Percentiles rank a stretch among this genome's conserved stretches.
Evolutionary conservation across 2,797 vertebrate genomes (phyloP).

Genomic region (Sphenodon punctatus): DNA sequence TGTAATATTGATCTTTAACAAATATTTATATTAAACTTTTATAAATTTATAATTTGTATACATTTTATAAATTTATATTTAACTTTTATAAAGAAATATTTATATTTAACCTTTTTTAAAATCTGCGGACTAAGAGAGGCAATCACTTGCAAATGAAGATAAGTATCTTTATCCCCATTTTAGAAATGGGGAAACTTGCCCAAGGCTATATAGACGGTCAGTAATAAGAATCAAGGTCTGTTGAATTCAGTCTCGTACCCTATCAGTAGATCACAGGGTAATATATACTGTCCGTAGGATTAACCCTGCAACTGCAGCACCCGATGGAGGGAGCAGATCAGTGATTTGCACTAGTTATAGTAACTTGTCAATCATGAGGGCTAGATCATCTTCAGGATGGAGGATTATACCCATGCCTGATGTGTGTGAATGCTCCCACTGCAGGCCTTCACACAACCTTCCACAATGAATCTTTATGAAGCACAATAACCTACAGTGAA

Average conservation of each 20-base stretch:
- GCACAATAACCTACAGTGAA: background rate
- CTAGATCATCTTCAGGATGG: background rate
- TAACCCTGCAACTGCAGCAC: background rate
- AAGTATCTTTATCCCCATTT: background rate
- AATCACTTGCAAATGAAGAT: too few species aligned
- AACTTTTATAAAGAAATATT: too few species aligned
- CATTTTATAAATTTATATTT: too few species aligned
- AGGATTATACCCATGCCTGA: background rate
- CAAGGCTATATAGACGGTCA: background rate
- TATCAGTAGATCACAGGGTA: background rate
- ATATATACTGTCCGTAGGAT: background rate
- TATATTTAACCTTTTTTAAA: too few species aligned
- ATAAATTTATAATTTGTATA: too few species aligned
- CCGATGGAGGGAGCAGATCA: background rate
- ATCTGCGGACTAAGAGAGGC: too few species aligned
- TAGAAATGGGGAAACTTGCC: background rate
- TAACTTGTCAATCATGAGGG: background rate
- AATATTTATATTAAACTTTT: too few species aligned
- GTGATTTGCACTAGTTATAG: background rate
- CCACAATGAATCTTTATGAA: background rate
- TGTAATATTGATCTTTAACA: too few species aligned
- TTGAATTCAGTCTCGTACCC: background rate
- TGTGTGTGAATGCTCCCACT: background rate
- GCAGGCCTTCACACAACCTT: background rate
- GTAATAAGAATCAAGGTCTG: background rate